These are phyloP conservation scores for Epicampocera succincta DNA, from an alignment of 2,888 invertebrate species.

Conservation along the genomic window DNA sequence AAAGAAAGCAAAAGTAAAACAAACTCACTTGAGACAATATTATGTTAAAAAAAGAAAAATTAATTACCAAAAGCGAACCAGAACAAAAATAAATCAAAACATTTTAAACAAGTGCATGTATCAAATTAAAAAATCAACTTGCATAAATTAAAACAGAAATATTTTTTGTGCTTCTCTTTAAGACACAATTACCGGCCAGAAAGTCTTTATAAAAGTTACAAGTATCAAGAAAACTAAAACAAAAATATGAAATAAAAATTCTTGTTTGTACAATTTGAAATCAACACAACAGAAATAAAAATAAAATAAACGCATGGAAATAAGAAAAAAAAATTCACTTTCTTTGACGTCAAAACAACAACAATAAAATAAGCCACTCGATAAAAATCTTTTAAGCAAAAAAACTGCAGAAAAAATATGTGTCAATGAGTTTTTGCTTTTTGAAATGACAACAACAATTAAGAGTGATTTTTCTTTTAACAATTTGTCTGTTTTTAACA, in stretches of 20 bases:
- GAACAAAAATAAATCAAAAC: conserved; percentile 34
- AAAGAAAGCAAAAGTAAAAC: not conserved
- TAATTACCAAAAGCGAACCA: conserved; percentile 14
- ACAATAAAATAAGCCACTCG: conserved; percentile 10
- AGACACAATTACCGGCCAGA: conserved; percentile 12
- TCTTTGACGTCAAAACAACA: conserved; percentile 31
- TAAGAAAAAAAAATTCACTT: conserved; percentile 6
- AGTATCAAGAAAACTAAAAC: conserved; percentile 4
- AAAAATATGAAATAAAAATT: conserved; percentile 13
- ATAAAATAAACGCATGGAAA: conserved; percentile 49
- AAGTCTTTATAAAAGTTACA: not conserved
- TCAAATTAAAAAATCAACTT: conserved; percentile 4
- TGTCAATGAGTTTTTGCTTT: conserved; percentile 35
- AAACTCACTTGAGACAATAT: not conserved
- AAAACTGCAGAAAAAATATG: not conserved
- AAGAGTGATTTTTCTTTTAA: not conserved
- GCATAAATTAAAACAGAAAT: not conserved
- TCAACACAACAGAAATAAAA: not conserved
- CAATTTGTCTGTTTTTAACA: not conserved
- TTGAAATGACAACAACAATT: conserved; percentile 15
- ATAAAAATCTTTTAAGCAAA: conserved; percentile 11
- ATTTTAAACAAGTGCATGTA: conserved; percentile 4
- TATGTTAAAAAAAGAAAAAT: conserved; percentile 1
- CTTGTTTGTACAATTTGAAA: conserved; percentile 8
- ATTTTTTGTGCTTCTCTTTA: not conserved